A percentile compares a stretch with the other conserved stretches of the same genome.
phyloP scores from a whole-genome alignment of 2,113 vertebrate genomes.

The Empidonax traillii region DNA sequence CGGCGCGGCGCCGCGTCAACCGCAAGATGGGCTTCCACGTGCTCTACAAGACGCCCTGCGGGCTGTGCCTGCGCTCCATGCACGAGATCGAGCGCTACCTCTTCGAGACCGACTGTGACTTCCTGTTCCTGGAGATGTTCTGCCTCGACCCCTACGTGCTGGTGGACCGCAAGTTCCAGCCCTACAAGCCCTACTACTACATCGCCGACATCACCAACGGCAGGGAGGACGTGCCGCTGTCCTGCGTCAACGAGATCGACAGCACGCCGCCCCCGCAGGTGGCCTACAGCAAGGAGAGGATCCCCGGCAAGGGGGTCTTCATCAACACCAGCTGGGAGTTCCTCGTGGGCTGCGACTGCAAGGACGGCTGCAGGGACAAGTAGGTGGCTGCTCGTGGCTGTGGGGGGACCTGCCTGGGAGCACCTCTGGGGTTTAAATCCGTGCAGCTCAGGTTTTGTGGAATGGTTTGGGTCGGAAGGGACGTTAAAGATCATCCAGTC shows the following conservation, averaged over 20 bases:
- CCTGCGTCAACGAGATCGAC: constrained; percentile 98
- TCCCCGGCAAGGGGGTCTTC: constrained; percentile 91
- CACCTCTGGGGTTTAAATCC: fast-evolving
- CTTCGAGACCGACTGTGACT: constrained; percentile 90
- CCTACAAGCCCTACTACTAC: constrained; percentile 92
- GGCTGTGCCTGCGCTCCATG: constrained; percentile 93
- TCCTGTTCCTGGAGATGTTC: constrained; percentile 97
- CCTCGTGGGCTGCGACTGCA: constrained; percentile 95
- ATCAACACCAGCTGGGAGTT: constrained; percentile 94
- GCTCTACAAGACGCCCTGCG: constrained; percentile 94
- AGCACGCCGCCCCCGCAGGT: constrained; percentile 87
- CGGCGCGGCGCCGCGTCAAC: constrained; percentile 88
- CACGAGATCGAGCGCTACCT: constrained; percentile 94
- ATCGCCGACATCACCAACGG: constrained; percentile 91
- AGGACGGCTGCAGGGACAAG: constrained; percentile 94
- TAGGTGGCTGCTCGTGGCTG: constrained; percentile 59
- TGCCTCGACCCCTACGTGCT: constrained; percentile 96
- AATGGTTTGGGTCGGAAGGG: background rate
- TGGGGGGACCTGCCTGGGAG: background rate
- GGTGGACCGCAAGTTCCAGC: constrained; percentile 93
- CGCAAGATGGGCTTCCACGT: constrained; percentile 98
- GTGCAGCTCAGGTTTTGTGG: fast-evolving
- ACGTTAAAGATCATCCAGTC: fast-evolving
- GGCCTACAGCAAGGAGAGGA: constrained; percentile 94
- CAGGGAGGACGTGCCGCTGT: constrained; percentile 91